phyloP scores from a whole-genome alignment of 2,888 invertebrate genomes.

The Aporophyla lueneburgensis region DNA sequence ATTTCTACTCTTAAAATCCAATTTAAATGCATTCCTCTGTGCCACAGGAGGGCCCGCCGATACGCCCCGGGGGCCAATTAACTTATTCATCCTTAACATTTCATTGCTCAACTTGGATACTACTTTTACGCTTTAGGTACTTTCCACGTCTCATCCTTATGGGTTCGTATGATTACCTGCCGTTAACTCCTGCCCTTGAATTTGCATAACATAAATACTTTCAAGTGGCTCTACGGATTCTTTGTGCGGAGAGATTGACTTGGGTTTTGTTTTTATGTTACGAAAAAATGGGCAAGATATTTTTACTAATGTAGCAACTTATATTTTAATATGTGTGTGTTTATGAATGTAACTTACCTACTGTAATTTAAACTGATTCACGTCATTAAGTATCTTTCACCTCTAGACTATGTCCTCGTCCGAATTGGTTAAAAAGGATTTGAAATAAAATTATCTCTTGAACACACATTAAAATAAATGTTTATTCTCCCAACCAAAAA shows the following conservation, averaged over 20 bases:
- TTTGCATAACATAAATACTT: conserved; percentile 65
- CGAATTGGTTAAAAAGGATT: neutral
- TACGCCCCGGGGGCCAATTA: conserved; percentile 90
- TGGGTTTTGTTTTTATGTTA: neutral
- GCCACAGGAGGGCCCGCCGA: conserved; percentile 89
- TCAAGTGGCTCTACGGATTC: conserved; percentile 11
- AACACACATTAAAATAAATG: conserved; percentile 29
- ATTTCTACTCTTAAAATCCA: conserved; percentile 91
- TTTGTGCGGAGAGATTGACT: conserved; percentile 25
- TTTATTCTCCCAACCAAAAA: conserved; percentile 41
- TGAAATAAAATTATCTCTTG: conserved; percentile 20
- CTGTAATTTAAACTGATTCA: neutral
- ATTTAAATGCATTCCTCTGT: conserved; percentile 91
- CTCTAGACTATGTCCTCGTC: conserved; percentile 17
- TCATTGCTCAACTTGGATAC: conserved; percentile 88
- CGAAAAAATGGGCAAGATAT: neutral
- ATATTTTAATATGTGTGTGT: neutral
- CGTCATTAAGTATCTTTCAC: neutral
- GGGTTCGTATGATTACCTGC: conserved; percentile 65
- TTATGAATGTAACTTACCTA: neutral
- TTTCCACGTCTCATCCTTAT: conserved; percentile 74
- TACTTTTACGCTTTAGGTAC: conserved; percentile 76
- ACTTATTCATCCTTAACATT: conserved; percentile 91
- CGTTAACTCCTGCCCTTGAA: conserved; percentile 61
- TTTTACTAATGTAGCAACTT: neutral